Percentiles rank a stretch among this genome's conserved stretches.
Conservation (phyloP, 2,113 vertebrate genomes). For the Chrysochloris asiatica region DNA sequence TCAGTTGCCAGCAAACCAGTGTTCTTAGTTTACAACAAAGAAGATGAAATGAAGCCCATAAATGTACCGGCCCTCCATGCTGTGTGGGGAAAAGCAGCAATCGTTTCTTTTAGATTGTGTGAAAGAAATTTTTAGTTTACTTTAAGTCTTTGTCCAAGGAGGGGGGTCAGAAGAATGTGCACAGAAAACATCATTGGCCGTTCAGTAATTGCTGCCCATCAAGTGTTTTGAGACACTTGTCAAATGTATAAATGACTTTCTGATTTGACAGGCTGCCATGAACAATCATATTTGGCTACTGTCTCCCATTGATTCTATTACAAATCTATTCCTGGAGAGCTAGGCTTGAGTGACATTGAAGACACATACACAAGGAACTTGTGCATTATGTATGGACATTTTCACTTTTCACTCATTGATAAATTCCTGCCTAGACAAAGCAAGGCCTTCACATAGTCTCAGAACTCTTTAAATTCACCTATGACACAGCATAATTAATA, state of each 20-base stretch:
- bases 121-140: background rate
- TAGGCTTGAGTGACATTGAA: background rate
- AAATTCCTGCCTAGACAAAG: conserved; percentile 34
- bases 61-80: background rate
- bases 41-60: background rate
- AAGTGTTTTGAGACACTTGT: background rate
- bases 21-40: background rate
- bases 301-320: background rate
- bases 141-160: background rate
- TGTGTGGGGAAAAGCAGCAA: background rate
- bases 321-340: background rate
- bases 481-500: background rate
- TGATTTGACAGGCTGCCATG: conserved; percentile 16
- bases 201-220: background rate
- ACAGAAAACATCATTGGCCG: background rate
- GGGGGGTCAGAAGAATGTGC: background rate
- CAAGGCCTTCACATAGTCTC: background rate
- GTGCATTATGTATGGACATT: too few relatives aligned
- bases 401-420: conserved; percentile 8
- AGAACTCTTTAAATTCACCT: background rate
- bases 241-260: conserved; percentile 18
- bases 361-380: background rate
- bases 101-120: background rate
- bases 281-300: background rate
- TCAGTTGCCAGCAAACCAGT: background rate